Evolutionary conservation across 2,113 vertebrate genomes (phyloP).

Genomic region (Hippocampus guttulatus): DNA sequence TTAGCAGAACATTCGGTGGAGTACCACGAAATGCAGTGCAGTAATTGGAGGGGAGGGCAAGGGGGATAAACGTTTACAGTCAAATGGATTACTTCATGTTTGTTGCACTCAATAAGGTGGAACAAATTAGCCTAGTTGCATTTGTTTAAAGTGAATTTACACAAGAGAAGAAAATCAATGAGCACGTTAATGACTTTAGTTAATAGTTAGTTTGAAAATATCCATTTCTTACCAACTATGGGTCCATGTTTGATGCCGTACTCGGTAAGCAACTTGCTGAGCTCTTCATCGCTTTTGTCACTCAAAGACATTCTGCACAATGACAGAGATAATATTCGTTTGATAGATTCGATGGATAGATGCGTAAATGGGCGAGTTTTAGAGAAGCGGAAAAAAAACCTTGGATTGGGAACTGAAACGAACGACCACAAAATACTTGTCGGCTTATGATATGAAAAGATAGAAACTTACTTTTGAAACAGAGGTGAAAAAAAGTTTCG

Average conservation of each 20-base stretch:
- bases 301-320: slow-evolving; percentile 56
- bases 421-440: not conserved
- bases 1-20: no score
- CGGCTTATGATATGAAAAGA: rapidly evolving
- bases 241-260: slow-evolving; percentile 71
- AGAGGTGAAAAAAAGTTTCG: not conserved
- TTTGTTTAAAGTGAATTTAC: not conserved
- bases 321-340: not conserved
- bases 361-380: not conserved
- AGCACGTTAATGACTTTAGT: not conserved
- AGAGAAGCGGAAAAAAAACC: not conserved
- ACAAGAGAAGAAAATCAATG: not conserved
- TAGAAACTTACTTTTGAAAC: slow-evolving; percentile 11
- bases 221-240: slow-evolving; percentile 55
- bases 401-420: not conserved
- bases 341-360: not conserved
- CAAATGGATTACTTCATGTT: not conserved
- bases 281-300: slow-evolving; percentile 56
- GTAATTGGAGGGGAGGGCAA: not conserved
- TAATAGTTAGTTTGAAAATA: no score
- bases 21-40: not conserved
- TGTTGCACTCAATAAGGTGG: not conserved
- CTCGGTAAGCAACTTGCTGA: slow-evolving; percentile 46
- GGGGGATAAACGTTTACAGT: not conserved
- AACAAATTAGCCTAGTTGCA: not conserved